phyloP scores from a whole-genome alignment of 2,113 vertebrate species.

The Forbesichthys agassizii region DNA sequence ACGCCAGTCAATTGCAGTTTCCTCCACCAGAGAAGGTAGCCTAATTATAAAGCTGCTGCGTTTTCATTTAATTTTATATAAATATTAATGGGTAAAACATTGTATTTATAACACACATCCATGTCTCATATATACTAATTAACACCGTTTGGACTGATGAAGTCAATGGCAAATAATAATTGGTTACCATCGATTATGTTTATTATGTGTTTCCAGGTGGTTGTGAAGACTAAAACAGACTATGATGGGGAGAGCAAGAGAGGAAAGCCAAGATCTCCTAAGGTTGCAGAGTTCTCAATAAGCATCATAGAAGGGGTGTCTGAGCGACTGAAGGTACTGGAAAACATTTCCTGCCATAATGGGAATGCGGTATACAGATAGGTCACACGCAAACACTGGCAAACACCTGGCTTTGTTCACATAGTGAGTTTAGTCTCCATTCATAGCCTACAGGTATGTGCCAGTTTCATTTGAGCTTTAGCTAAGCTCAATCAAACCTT shows the following conservation, averaged over 20 bases:
- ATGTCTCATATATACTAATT: background rate
- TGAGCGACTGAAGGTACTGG: constrained; percentile 91
- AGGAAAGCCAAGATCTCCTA: constrained; percentile 84
- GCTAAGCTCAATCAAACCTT: constrained; percentile 6
- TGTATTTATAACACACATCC: background rate
- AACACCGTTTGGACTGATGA: background rate
- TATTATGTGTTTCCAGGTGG: constrained; percentile 77
- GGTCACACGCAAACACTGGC: too few species aligned
- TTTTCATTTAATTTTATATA: background rate
- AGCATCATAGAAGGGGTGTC: constrained; percentile 91
- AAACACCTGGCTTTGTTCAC: too few species aligned
- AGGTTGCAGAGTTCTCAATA: constrained; percentile 93
- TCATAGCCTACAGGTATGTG: background rate
- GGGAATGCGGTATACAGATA: background rate
- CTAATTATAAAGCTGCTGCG: constrained; percentile 20
- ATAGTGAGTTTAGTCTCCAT: background rate
- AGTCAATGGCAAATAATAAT: too few species aligned
- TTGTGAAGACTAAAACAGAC: constrained; percentile 94
- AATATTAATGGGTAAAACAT: background rate
- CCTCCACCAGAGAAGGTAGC: constrained; percentile 90
- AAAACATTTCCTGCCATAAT: background rate
- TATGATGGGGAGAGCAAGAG: constrained; percentile 90
- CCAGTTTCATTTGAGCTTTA: background rate
- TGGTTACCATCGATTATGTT: background rate
- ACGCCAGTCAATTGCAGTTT: constrained; percentile 94